Evolutionary conservation across 1,140 invertebrate species (phyloP), one percentile per base, ranked within the genome.

Genomic region (Bombus pyrosoma): DNA sequence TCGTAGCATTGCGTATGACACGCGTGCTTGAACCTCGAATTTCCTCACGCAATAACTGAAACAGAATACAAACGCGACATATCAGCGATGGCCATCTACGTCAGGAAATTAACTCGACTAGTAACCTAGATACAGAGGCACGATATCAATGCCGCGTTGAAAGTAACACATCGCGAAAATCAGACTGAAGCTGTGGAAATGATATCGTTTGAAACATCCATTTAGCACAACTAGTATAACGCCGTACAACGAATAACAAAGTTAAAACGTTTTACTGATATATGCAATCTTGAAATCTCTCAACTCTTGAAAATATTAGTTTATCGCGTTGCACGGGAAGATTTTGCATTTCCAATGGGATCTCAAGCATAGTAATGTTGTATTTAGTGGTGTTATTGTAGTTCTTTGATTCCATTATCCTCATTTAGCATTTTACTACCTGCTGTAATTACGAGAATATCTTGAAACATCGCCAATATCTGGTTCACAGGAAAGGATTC

Each of bases 21-120:
- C 82, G 82, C 64, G 62, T 78, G 82, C 75, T 81, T 64, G 81
- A 81, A 57, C 74, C 53, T 57, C 88, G 87, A 89, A 88, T 88
- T 86, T 89, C 78, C 87, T 81, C 74, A 39, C 47, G 73, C 81
- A 79, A 86, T 89, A 89, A 86, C 72, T 71, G 72, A 47, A 81
- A 76, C 87, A 43, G 86, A 88, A 86, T 81, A 41, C 82, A 82
- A 84, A 78, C 62, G 59, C 43, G 13, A 15, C 87, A 39, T 83
- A 83, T 86, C 80, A 53, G 39, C 62, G 59, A 34, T 32, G 59
- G 59, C 79, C 84, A 89, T 89, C 88, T 83, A 47, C 64, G 59
- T 85, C 87, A 89, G 88, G 88, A 89, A 89, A 89, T 89, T 89
- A 89, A 88, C 87, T 86, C 57, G 76, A 76, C 73, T 77, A 59